Conservation (phyloP, 2,888 invertebrate genomes). For the Geotrupes spiniger region DNA sequence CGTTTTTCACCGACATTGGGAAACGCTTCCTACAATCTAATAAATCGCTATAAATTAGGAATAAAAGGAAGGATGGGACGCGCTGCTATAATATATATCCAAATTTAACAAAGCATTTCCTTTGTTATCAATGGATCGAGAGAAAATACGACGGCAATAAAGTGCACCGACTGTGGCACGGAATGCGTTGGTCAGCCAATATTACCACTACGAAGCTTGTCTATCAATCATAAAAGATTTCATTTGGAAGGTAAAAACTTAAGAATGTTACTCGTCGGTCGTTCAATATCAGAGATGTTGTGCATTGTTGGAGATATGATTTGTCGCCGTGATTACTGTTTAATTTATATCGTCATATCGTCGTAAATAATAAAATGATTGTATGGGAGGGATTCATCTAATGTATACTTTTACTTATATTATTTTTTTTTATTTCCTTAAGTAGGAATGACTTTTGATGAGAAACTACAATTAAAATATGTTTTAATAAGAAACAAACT, state of each 20-base stretch:
- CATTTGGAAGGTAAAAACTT: constrained; percentile 37
- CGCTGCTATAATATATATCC: constrained; percentile 13
- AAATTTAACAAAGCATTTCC: constrained; percentile 18
- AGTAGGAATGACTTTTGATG: too few relatives aligned
- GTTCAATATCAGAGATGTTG: too few relatives aligned
- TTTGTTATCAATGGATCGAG: constrained; percentile 4
- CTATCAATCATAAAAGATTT: constrained; percentile 42
- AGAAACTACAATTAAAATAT: too few relatives aligned
- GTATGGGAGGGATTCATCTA: too few relatives aligned
- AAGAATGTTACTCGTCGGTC: constrained; percentile 9
- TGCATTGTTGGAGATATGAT: too few relatives aligned
- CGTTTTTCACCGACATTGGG: too few relatives aligned
- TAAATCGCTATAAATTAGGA: constrained; percentile 22
- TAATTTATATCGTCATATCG: too few relatives aligned
- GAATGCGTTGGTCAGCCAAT: constrained; percentile 26
- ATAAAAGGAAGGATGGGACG: constrained; percentile 10
- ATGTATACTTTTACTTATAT: too few relatives aligned
- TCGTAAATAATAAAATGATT: too few relatives aligned
- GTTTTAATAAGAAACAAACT: too few relatives aligned
- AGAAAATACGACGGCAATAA: constrained; percentile 13
- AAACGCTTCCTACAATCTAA: constrained; percentile 13
- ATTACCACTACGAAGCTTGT: constrained; percentile 29
- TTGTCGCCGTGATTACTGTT: too few relatives aligned
- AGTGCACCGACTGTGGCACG: constrained; percentile 13
- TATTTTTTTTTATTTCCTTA: too few relatives aligned